These are phyloP conservation scores for Hirtodrosophila trivittata DNA, from an alignment of 2,888 invertebrate species.

Conservation along the genomic window DNA sequence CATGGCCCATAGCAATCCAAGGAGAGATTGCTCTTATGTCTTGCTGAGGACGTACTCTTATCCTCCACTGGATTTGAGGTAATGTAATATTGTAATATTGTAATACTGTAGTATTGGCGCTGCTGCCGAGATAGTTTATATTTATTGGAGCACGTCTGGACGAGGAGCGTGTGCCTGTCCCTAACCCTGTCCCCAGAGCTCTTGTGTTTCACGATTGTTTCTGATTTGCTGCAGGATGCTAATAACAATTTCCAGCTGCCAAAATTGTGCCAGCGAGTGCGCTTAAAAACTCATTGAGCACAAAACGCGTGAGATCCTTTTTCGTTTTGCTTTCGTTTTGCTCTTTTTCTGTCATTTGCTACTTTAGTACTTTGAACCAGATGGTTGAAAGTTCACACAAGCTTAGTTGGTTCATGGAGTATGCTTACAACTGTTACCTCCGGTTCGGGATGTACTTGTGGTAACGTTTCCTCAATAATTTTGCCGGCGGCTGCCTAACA, in stretches of 20 bases:
- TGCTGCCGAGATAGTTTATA: conserved; percentile 47
- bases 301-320: conserved; percentile 9
- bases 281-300: conserved; percentile 55
- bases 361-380: conserved; percentile 27
- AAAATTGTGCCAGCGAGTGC: conserved; percentile 25
- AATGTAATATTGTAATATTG: conserved; percentile 28
- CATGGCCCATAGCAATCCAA: conserved; percentile 18
- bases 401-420: conserved; percentile 16
- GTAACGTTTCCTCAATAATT: conserved; percentile 55
- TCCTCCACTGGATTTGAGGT: conserved; percentile 22
- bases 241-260: conserved; percentile 38
- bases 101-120: conserved; percentile 8
- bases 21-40: conserved; percentile 27
- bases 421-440: conserved; percentile 43
- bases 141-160: conserved; percentile 52
- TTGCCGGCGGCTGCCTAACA: conserved; percentile 57
- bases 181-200: conserved; percentile 33
- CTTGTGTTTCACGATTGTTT: conserved; percentile 52
- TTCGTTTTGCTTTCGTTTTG: not conserved
- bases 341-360: conserved; percentile 14
- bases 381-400: conserved; percentile 10
- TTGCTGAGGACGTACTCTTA: conserved; percentile 32
- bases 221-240: conserved; percentile 52
- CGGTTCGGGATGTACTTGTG: conserved; percentile 31
- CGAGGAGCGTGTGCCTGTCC: conserved; percentile 22